Percentiles rank a stretch among this genome's conserved stretches.
Evolutionary conservation across 2,113 vertebrate genomes (phyloP).

Genomic region (Acanthisitta chloris): DNA sequence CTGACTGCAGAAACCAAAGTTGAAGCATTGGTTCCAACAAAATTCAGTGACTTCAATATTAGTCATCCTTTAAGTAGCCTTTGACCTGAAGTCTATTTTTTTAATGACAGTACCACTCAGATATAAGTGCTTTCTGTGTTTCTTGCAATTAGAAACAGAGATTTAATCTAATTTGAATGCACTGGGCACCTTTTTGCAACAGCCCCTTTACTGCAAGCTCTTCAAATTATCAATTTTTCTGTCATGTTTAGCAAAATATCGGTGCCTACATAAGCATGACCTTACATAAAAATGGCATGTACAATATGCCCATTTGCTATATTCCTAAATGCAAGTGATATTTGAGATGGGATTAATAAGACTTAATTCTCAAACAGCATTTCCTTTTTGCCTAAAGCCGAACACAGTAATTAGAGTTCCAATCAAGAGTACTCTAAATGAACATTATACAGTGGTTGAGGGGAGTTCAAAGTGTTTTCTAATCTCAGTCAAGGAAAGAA

Average conservation of each 20-base stretch:
- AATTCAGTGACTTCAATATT: not conserved
- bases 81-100: not conserved
- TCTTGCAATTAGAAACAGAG: not conserved
- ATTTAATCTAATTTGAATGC: not conserved
- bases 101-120: not conserved
- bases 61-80: not conserved
- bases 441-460: not conserved
- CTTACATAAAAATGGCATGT: not conserved
- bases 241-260: not conserved
- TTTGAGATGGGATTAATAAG: not conserved
- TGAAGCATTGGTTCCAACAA: not conserved
- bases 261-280: not conserved
- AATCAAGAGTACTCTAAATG: not conserved
- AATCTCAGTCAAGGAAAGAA: not conserved
- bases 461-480: not conserved
- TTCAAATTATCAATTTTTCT: not conserved
- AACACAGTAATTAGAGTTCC: not conserved
- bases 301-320: not conserved
- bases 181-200: not conserved
- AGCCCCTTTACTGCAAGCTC: not conserved
- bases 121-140: not conserved
- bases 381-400: not conserved
- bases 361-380: constrained; percentile 15
- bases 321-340: not conserved
- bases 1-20: not conserved